A percentile compares a stretch with the other conserved stretches of the same genome.
phyloP scores from a whole-genome alignment of 1,140 invertebrate genomes.

The Panulirus ornatus region DNA sequence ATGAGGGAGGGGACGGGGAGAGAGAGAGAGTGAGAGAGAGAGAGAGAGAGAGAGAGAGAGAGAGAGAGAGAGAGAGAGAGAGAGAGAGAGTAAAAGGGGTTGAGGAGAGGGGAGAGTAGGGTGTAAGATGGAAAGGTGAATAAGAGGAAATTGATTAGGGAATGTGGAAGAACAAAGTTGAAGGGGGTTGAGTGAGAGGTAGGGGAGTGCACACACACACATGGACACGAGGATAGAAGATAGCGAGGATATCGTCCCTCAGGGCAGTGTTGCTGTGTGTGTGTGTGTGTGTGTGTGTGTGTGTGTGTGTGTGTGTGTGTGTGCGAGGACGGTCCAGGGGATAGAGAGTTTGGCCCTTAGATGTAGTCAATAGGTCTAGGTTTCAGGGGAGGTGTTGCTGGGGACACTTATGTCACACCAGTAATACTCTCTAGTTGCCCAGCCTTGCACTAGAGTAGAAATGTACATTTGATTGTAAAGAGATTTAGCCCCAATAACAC shows the following conservation, averaged over 20 bases:
- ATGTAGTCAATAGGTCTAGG: no score
- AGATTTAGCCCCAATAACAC: no score
- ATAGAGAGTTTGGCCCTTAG: no score
- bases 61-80: background rate
- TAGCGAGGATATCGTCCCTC: background rate
- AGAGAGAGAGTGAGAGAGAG: background rate
- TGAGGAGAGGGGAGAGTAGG: no score
- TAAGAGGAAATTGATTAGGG: background rate
- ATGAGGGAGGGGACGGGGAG: background rate
- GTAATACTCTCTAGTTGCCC: no score
- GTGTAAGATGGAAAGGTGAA: no score
- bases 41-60: background rate
- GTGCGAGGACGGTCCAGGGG: no score
- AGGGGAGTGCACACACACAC: background rate
- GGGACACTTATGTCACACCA: no score
- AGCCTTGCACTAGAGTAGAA: no score
- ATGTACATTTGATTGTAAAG: no score
- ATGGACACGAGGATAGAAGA: background rate
- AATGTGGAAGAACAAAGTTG: background rate
- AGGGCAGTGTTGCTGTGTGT: background rate
- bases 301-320: slow-evolving; percentile 39
- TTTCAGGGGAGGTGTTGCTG: no score
- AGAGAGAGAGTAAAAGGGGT: background rate
- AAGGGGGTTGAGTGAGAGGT: background rate
- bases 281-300: slow-evolving; percentile 28